Conservation (phyloP, 2,113 vertebrate genomes). For the Sceloporus undulatus region DNA sequence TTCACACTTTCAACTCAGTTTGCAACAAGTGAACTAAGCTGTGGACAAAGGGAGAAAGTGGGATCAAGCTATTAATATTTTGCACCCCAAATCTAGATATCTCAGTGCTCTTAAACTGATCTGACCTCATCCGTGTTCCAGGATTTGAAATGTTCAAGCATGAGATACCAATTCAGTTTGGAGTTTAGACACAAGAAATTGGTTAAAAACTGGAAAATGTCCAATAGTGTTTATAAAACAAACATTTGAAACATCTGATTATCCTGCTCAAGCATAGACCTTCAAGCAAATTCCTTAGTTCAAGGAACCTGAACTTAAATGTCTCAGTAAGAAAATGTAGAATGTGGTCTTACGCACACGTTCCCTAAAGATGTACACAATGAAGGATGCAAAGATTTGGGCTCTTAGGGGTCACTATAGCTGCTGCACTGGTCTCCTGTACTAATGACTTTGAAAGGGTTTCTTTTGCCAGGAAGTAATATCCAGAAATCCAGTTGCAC, state of each 20-base stretch:
- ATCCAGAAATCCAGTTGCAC: constrained; percentile 70
- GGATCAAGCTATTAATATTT: background rate
- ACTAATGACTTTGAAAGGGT: constrained; percentile 71
- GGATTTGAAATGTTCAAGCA: background rate
- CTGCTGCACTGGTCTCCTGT: constrained; percentile 48
- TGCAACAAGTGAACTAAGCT: no score
- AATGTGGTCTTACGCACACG: background rate
- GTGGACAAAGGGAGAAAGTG: no score
- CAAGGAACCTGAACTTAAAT: background rate
- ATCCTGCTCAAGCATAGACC: background rate
- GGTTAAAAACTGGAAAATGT: background rate
- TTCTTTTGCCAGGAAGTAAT: constrained; percentile 48
- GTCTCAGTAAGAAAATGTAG: background rate
- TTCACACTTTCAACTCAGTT: no score
- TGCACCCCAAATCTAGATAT: background rate
- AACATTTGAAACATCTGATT: background rate
- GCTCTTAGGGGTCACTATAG: constrained; percentile 55
- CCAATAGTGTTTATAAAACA: constrained; percentile 45
- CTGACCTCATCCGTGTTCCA: background rate
- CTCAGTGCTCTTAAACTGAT: background rate
- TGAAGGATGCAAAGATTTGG: background rate
- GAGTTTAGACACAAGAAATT: background rate
- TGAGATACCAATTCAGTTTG: background rate
- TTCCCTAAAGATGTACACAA: background rate
- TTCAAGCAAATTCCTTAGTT: constrained; percentile 21